Evolutionary conservation across 2,797 vertebrate species (phyloP).

Genomic region (Peromyscus aztecus): DNA sequence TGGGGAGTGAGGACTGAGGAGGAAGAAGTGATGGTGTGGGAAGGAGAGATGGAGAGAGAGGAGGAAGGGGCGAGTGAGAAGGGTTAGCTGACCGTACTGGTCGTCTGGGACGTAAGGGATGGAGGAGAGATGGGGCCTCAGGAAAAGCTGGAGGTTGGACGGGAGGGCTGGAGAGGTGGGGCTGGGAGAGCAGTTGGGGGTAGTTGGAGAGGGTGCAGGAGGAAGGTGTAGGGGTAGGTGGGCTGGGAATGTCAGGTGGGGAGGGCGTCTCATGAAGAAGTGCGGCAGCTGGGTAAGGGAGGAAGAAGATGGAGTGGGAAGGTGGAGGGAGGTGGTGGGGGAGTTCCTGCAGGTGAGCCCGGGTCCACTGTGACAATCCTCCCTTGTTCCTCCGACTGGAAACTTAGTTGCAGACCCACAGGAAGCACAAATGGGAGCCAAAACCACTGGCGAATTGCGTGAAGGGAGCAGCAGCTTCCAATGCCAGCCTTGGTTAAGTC

Average conservation of each 20-base stretch:
- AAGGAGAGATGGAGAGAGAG: background rate
- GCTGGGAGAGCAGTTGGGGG: too few relatives aligned
- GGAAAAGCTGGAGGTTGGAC: background rate
- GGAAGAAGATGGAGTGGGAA: too few relatives aligned
- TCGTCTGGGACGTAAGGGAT: background rate
- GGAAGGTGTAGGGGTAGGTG: background rate
- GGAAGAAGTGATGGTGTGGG: accelerated
- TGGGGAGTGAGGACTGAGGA: background rate
- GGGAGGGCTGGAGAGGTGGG: background rate
- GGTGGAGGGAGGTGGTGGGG: background rate
- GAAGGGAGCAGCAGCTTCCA: background rate
- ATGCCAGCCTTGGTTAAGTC: background rate
- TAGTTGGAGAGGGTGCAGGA: background rate
- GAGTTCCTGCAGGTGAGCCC: background rate
- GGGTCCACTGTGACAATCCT: background rate
- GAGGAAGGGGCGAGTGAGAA: too few relatives aligned
- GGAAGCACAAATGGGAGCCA: background rate
- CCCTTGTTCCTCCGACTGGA: background rate
- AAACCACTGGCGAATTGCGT: background rate
- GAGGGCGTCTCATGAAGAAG: background rate
- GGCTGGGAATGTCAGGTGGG: background rate
- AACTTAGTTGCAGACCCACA: background rate
- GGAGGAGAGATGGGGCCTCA: background rate
- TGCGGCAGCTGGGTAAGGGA: background rate
- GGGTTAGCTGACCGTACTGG: background rate